These are phyloP conservation scores for Pseudomyrmex gracilis DNA, from an alignment of 1,140 invertebrate species.

Conservation along the genomic window DNA sequence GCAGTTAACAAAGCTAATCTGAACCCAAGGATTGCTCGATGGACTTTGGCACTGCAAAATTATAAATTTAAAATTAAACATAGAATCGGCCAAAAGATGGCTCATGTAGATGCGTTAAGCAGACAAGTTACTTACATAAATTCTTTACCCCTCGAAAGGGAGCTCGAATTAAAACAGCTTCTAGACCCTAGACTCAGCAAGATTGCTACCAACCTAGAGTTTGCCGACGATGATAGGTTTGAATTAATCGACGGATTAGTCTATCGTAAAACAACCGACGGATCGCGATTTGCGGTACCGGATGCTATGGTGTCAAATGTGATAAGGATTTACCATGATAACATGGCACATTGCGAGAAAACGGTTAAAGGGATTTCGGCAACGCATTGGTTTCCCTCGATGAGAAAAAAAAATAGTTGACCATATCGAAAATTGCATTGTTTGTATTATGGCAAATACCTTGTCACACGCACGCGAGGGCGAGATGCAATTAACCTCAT, in stretches of 20 bases:
- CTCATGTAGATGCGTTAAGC: background rate
- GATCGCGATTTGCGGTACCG: background rate
- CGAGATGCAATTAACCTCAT: no score
- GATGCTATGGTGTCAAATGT: background rate
- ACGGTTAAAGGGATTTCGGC: background rate
- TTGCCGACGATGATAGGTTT: background rate
- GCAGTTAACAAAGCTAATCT: background rate
- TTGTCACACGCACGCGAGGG: no score
- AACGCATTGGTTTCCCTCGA: background rate
- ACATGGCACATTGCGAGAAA: background rate
- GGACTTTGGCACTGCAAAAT: background rate
- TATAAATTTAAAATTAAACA: background rate
- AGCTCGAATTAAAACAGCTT: background rate
- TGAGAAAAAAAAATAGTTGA: no score
- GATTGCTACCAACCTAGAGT: background rate
- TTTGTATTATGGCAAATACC: no score
- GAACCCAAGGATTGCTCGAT: background rate
- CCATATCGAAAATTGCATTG: no score
- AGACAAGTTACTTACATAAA: rapidly evolving
- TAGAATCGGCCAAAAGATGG: background rate
- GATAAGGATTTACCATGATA: background rate
- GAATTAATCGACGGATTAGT: background rate
- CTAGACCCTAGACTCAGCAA: background rate
- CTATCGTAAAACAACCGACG: rapidly evolving
- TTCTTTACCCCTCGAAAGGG: background rate